Evolutionary conservation across 2,797 vertebrate species (phyloP).

Genomic region (Muraenolepis orangiensis): DNA sequence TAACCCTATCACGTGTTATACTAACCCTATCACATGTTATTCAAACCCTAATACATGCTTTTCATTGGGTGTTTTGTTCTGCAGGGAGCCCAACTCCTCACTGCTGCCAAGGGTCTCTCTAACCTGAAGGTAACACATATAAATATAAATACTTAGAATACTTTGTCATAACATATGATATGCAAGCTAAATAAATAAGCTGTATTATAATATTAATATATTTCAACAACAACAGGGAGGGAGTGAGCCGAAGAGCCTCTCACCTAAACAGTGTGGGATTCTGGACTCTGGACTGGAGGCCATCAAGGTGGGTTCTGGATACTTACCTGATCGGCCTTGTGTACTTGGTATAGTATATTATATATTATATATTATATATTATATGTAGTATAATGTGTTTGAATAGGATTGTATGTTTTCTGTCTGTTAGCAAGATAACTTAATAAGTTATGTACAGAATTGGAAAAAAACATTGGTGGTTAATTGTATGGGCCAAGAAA

Average conservation of each 20-base stretch:
- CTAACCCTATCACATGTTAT: too few relatives aligned
- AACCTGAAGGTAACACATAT: conserved; percentile 85
- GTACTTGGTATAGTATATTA: too few relatives aligned
- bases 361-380: too few relatives aligned
- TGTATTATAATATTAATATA: neutral
- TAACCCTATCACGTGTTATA: too few relatives aligned
- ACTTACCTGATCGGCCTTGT: too few relatives aligned
- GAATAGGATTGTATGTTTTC: neutral
- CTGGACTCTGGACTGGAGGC: conserved; percentile 89
- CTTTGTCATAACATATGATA: neutral
- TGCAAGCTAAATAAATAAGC: neutral
- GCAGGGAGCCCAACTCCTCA: conserved; percentile 92
- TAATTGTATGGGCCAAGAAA: too few relatives aligned
- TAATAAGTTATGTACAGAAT: too few relatives aligned
- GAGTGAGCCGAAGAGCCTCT: conserved; percentile 86
- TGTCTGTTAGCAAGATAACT: too few relatives aligned
- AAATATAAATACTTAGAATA: neutral
- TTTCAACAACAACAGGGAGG: conserved; percentile 75
- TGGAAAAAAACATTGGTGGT: too few relatives aligned
- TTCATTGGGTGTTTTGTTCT: conserved; percentile 24
- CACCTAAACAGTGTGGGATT: conserved; percentile 88
- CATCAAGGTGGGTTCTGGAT: conserved; percentile 81
- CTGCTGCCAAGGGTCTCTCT: conserved; percentile 95
- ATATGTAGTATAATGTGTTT: too few relatives aligned
- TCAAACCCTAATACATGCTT: too few relatives aligned